Base-by-base conservation (phyloP, 92 coral and sea anemone genomes). In the Scolanthus callimorphus region DNA sequence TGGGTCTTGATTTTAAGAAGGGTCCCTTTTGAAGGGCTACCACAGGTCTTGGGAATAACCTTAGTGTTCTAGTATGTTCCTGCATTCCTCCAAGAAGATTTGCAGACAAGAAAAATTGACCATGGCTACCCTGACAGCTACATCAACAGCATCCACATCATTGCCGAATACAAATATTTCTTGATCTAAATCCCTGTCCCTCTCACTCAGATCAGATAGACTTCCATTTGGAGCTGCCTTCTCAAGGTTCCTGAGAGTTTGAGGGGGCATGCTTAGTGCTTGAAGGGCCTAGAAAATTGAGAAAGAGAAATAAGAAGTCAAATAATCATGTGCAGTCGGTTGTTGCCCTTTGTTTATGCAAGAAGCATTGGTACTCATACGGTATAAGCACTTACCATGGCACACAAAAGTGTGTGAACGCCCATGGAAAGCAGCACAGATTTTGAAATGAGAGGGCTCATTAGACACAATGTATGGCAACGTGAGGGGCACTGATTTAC, bases 121-220 rank as follows among this genome's bases (percentile, higher is more conserved):
- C 94, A 94, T 80, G 25, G 99, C 99, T 30, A 94, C 90, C 25
- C 99, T 85, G 12, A 94, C 99, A 13, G 96, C 99, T 22, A 88
- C 74, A 62, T 94, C 99, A 6, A 94, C 85, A 11, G 96, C 85
- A 58, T 94, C 99, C 17, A 94, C 96, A 60, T 94, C 99, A 49
- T 89, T 94, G 21, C 99, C 99, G 44, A 65, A 94, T 39, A 89
- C 84, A 9, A 86, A 31, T 25, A 58, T 78, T 19, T 58, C 82
- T 55, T 55, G 28, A 17, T 69, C 66, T 2, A 43, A 58, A 8
- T 67, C 57, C 26, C n/a, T 60, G 38, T 29, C 59, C 3, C 62
- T 50, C 65, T 74, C 73, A 15, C 59, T 23, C 17, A 59, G 66
- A 6, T 70, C 85, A 2, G 81, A 77, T 38, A 44, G 43, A 31